These are phyloP conservation scores for Fukomys damarensis DNA, from an alignment of 2,113 vertebrate genomes.

Conservation along the genomic window DNA sequence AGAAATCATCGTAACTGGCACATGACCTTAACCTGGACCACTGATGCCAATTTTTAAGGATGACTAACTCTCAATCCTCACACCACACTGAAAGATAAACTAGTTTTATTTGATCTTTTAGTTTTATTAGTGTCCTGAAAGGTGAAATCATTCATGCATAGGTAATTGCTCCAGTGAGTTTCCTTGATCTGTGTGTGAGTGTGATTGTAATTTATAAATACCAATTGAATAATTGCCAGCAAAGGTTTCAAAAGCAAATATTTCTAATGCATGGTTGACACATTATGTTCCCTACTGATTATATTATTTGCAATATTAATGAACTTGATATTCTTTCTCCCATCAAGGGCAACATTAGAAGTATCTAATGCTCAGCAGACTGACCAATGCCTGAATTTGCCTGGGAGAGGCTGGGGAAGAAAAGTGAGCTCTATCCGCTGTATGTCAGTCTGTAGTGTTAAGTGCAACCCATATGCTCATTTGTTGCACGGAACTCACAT, in stretches of 20 bases:
- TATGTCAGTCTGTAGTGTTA: not conserved
- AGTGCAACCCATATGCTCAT: not conserved
- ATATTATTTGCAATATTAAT: slow-evolving; percentile 76
- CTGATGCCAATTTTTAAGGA: slow-evolving; percentile 3
- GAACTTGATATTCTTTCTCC: slow-evolving; percentile 55
- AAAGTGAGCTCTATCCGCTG: not conserved
- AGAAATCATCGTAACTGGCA: not conserved
- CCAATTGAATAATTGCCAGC: slow-evolving; percentile 59
- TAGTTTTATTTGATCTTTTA: slow-evolving; percentile 66
- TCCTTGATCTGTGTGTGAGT: slow-evolving; percentile 34
- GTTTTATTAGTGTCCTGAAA: slow-evolving; percentile 60
- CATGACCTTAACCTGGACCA: slow-evolving; percentile 11
- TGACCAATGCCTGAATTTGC: not conserved
- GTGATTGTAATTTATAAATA: slow-evolving; percentile 71
- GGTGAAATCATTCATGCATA: slow-evolving; percentile 64
- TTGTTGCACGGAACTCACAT: slow-evolving; percentile 22
- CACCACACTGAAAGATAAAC: not conserved
- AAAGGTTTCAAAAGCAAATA: slow-evolving; percentile 68
- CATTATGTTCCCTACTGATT: slow-evolving; percentile 60
- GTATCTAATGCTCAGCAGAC: slow-evolving; percentile 34
- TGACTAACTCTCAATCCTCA: slow-evolving; percentile 17
- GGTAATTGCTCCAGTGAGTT: slow-evolving; percentile 64
- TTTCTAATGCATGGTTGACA: slow-evolving; percentile 62
- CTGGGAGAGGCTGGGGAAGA: not conserved
- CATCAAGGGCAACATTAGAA: slow-evolving; percentile 18